Evolutionary conservation across 1,140 invertebrate species (phyloP), one percentile per base, ranked within the genome.

Genomic region (Diachasma alloeum): DNA sequence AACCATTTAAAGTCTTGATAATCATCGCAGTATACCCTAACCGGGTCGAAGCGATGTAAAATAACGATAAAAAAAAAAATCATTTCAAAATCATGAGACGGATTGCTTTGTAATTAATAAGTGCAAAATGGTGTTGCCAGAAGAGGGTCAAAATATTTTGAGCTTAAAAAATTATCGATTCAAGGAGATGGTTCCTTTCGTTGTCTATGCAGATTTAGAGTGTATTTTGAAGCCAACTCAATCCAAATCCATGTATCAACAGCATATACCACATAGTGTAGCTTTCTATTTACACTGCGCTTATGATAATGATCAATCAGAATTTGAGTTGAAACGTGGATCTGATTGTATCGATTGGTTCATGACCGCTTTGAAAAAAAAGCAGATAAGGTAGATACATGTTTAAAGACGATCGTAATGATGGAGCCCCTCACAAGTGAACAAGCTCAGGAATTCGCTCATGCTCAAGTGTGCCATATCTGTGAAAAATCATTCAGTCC

Each of bases 271-370:
- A n/a, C n/a, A 73, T 31, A 67, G 76, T 68, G 63, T 46, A 5
- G 56, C 37, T 19, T 77, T n/a, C n/a, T n/a, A n/a, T n/a, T n/a
- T n/a, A n/a, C n/a, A n/a, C n/a, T n/a, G n/a, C n/a, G n/a, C n/a
- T 66, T 31, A 66, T 67, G 63, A 77, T 37, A 42, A 77, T 9
- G 46, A 39, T 6, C 22, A 46, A 15, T 75, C 75, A 44, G 71
- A 67, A 17, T 85, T 67, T 75, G 53, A 76, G 69, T 81, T 75
- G 36, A 82, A 83, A 77, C 78, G 69, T 59, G 83, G 81, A 74
- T 59, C 74, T 72, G 80, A 84, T 81, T 82, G 63, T 75, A 78
- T 83, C 59, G 73, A 79, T 56, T 79, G 81, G 78, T 80, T 81
- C 78, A 77, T 81, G 42, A 42, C 77, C 36, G 72, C 77, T 59